phyloP scores from a whole-genome alignment of 2,113 vertebrate species.

The Cephalopholis sonnerati region DNA sequence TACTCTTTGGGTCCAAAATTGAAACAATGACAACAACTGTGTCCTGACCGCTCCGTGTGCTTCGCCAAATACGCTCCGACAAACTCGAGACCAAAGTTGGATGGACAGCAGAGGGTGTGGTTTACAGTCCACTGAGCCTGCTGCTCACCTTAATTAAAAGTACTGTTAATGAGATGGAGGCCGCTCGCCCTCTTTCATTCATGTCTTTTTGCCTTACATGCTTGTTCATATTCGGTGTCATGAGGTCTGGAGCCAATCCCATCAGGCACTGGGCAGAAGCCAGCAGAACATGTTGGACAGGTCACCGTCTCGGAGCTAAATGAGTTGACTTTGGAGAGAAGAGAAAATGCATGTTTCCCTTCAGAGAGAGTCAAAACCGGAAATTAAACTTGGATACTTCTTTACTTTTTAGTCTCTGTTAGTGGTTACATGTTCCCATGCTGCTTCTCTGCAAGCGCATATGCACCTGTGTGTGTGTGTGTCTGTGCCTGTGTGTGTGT shows the following conservation, averaged over 20 bases:
- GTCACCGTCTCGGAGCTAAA: background rate
- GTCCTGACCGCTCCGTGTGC: constrained; percentile 4
- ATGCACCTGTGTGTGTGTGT: background rate
- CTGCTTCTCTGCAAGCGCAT: background rate
- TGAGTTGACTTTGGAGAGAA: background rate
- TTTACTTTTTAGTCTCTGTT: background rate
- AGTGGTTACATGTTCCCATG: constrained; percentile 4
- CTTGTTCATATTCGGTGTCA: constrained; percentile 19
- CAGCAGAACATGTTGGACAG: background rate
- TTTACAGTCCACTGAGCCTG: background rate
- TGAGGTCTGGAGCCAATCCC: constrained; percentile 13
- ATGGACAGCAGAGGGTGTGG: background rate
- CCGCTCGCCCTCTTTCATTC: constrained; percentile 6
- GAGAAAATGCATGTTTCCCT: background rate
- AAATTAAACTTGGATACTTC: background rate
- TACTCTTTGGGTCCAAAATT: constrained; percentile 42
- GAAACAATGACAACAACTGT: constrained; percentile 40
- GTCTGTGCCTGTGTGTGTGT: background rate
- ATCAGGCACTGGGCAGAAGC: constrained; percentile 16
- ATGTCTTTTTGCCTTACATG: constrained; percentile 18
- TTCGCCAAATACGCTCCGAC: background rate
- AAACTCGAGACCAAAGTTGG: constrained; percentile 11
- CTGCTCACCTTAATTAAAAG: constrained; percentile 45
- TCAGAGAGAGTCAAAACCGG: background rate
- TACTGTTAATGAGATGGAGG: constrained; percentile 35